Evolutionary conservation across 2,888 invertebrate species (phyloP).

Genomic region (Torymus tubicola): DNA sequence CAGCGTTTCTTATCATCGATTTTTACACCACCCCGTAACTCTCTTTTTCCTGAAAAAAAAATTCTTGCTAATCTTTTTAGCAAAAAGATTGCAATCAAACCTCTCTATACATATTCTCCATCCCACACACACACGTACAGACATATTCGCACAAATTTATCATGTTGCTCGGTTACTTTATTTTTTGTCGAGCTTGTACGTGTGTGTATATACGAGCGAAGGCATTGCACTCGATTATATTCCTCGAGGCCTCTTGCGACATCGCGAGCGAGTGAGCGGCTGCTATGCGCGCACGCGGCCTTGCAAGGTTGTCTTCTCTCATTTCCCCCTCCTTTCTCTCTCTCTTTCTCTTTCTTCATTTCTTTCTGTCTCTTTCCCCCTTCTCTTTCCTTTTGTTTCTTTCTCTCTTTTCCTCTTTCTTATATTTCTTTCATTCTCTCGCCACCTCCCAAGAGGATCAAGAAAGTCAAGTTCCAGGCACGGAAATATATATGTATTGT

Average conservation of each 20-base stretch:
- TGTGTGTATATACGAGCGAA: neutral
- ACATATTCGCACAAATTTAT: too few relatives aligned
- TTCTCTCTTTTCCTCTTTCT: neutral
- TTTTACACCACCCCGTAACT: too few relatives aligned
- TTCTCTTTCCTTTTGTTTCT: neutral
- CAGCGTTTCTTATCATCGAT: too few relatives aligned
- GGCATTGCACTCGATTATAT: conserved; percentile 50
- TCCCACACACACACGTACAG: too few relatives aligned
- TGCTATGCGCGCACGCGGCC: conserved; percentile 19
- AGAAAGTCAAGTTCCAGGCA: too few relatives aligned
- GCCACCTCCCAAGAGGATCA: too few relatives aligned
- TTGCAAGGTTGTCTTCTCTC: conserved; percentile 46
- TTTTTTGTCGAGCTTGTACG: neutral
- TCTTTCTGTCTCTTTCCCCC: neutral
- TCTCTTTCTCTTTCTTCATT: conserved; percentile 15
- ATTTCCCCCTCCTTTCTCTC: conserved; percentile 20
- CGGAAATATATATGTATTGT: too few relatives aligned
- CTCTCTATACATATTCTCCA: too few relatives aligned
- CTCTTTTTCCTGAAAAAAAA: too few relatives aligned
- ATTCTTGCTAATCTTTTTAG: too few relatives aligned
- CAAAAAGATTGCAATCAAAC: too few relatives aligned
- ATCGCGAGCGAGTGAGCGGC: neutral
- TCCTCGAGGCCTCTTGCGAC: conserved; percentile 44
- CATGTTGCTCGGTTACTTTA: neutral
- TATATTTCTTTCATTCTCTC: neutral